These are phyloP conservation scores for Sphaeridia pumilis DNA, from an alignment of 2,888 invertebrate genomes.

Conservation along the genomic window DNA sequence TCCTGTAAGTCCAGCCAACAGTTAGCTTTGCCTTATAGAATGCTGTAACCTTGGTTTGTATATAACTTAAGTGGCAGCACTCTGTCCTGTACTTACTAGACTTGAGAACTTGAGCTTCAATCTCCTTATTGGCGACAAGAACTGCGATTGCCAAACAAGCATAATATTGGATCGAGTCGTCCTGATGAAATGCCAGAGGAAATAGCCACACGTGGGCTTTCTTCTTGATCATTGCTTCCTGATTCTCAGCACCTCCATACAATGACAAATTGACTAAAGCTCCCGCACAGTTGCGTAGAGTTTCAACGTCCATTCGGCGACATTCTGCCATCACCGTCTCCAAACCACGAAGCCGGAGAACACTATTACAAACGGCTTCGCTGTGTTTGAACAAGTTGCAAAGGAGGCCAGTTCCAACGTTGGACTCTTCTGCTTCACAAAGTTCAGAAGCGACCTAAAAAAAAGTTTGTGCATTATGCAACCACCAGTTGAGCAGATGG, in stretches of 20 bases:
- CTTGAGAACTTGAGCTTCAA: constrained; percentile 88
- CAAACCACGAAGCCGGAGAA: constrained; percentile 80
- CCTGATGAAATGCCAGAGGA: constrained; percentile 88
- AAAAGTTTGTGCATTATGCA: background rate
- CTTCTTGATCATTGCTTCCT: constrained; percentile 90
- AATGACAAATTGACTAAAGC: constrained; percentile 91
- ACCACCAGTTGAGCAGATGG: background rate
- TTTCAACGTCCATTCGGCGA: constrained; percentile 81
- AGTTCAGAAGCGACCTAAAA: constrained; percentile 35
- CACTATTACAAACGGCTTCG: constrained; percentile 87
- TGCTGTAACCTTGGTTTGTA: too few species aligned
- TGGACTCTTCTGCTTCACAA: constrained; percentile 47
- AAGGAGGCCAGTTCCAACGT: constrained; percentile 82
- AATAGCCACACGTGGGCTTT: constrained; percentile 96
- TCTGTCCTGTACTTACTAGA: constrained; percentile 51
- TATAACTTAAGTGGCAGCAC: too few species aligned
- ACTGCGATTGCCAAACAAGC: constrained; percentile 96
- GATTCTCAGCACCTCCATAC: constrained; percentile 93
- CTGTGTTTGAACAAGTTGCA: constrained; percentile 93
- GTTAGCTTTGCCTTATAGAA: too few species aligned
- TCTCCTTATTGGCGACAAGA: constrained; percentile 92
- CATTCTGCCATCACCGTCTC: constrained; percentile 93
- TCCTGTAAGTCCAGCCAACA: too few species aligned
- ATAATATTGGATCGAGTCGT: constrained; percentile 96
- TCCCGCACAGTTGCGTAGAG: constrained; percentile 88